Base-by-base conservation (phyloP, 2,113 vertebrate genomes). In the Calidris pugnax region DNA sequence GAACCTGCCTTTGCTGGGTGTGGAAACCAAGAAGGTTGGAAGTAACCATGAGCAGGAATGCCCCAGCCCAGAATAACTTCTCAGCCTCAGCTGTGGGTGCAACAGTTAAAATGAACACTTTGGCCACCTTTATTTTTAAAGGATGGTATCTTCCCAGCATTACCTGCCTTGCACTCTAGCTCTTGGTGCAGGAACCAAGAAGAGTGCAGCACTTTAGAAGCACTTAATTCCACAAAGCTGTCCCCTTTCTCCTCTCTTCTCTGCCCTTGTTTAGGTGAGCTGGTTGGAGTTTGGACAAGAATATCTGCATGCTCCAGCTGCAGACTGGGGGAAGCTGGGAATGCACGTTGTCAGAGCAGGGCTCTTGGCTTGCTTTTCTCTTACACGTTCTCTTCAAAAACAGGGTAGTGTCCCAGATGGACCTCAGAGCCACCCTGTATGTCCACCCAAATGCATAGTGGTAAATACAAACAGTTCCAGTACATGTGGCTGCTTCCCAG, bases 231-330 rank as follows among this genome's bases (percentile, higher is more conserved):
- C 8, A 10, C 7, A 62, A 33, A 85, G 27, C 5, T 60, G 12
- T 22, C n/a, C 21, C 28, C 8, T 48, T 79, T 56, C 47, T 35
- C 26, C 8, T 73, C 41, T 60, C 47, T 32, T 59, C 39, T 35
- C 19, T 26, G 27, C 10, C 39, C 23, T 55, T 28, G 6, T 33
- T 33, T 15, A 63, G 19, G 35, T 57, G 74, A 57, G 27, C 35
- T 62, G 48, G 62, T 45, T 43, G 27, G 55, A 8, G 13, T 43
- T 56, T 8, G 48, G 74, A 23, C 20, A 37, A 27, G 74, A 39
- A 13, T 6, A 30, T 20, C 15, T 2, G 5, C 0, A 1, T 9
- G 9, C 11, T 47, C 32, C 23, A 50, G 55, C 50, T 71, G 55
- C 55, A 14, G 14, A 20, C 32, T 22, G 19, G 30, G 71, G 37